Base-by-base conservation (phyloP, 1,140 invertebrate genomes). In the Magallana angulata region DNA sequence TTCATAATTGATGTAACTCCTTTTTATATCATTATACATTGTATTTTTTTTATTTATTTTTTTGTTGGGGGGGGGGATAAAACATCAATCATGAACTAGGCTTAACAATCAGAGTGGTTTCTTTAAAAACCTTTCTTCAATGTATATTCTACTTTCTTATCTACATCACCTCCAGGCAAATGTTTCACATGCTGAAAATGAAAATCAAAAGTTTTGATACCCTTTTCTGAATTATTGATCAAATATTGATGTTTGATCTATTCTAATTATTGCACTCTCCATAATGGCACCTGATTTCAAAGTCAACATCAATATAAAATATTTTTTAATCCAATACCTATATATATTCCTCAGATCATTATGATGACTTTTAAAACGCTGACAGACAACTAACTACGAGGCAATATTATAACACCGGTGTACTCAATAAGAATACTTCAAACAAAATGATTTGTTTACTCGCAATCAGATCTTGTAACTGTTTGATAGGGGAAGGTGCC, bases 221-320 rank as follows among this genome's bases (percentile, higher is more conserved):
- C 18, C 12, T 9, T 18, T 62, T n/a, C 24, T 76, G 68, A 76
- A 12, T 30, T 76, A 76, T 76, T 76, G 68, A 76, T 30, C 24
- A 76, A 76, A 76, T 76, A 30, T 76, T 36, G 7, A 48, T 76
- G 68, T 76, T 76, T 36, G 18, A 76, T 76, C 68, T 76, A 76
- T 30, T 18, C 12, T 24, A 12, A 30, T 76, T 76, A 76, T 76
- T 76, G 8, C 18, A 18, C 68, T 62, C 5, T 62, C 12, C 68
- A 76, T 76, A 76, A 76, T 76, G 24, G 36, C 24, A 76, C 68
- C 68, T 76, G 68, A 76, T 76, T 71, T 76, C 68, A 76, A 76
- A 76, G 68, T 76, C 68, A 76, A 76, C 68, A 30, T 76, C 9
- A 24, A 30, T 76, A 76, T 11, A 30, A 76, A 76, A 30, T 4